phyloP scores from a whole-genome alignment of 2,797 vertebrate species.

The Crocidura indochinensis region DNA sequence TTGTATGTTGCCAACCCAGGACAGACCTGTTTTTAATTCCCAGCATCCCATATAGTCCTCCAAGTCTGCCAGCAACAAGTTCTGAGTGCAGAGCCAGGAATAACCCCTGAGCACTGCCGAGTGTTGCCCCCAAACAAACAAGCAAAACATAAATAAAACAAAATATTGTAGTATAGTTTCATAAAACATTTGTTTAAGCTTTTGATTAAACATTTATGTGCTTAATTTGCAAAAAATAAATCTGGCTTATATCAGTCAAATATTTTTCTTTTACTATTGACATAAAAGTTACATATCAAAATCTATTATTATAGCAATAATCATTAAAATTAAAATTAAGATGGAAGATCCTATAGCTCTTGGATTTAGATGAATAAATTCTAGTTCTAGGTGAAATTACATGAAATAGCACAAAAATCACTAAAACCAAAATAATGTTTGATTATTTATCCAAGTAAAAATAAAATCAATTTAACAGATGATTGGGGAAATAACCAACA shows the following conservation, averaged over 20 bases:
- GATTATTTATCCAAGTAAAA: background rate
- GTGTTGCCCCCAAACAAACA: no score
- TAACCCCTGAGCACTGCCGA: no score
- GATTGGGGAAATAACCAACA: background rate
- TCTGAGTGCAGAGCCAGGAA: no score
- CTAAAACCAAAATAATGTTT: background rate
- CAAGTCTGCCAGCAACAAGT: no score
- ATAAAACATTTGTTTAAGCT: background rate
- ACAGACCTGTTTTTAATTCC: no score
- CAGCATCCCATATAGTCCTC: no score
- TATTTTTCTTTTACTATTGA: constrained; percentile 38
- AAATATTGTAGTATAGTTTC: background rate
- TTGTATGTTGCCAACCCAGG: no score
- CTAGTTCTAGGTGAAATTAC: background rate
- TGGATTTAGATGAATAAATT: background rate
- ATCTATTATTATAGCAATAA: background rate
- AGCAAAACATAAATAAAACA: no score
- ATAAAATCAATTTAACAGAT: background rate
- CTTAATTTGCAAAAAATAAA: background rate
- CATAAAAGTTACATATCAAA: background rate
- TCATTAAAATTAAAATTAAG: background rate
- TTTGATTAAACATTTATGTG: background rate
- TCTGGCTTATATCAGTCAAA: background rate
- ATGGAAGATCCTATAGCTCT: background rate
- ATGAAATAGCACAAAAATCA: background rate